Conservation (phyloP, 2,888 invertebrate species). For the Mongoloraphidia duomilia region DNA sequence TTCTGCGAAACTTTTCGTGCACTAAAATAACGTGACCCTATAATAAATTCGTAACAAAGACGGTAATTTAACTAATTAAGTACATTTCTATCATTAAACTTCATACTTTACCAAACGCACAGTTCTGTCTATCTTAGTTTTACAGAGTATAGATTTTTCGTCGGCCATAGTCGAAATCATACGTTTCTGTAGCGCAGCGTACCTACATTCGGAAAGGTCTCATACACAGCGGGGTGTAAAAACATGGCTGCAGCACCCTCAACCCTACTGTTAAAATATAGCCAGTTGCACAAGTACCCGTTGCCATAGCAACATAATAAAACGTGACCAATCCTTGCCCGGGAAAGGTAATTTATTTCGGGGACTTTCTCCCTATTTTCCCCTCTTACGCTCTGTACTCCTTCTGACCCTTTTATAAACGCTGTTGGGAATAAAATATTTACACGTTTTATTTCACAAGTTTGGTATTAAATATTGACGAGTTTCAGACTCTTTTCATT, state of each 20-base stretch:
- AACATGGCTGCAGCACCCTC: slow-evolving; percentile 15
- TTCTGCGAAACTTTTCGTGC: too few species aligned
- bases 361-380: slow-evolving; percentile 4
- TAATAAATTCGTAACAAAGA: too few species aligned
- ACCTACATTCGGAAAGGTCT: background rate
- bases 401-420: background rate
- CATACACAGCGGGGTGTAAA: background rate
- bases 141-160: too few species aligned
- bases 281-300: slow-evolving; percentile 42
- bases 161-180: background rate
- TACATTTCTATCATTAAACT: too few species aligned
- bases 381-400: slow-evolving; percentile 1
- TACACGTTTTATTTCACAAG: background rate
- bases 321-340: slow-evolving; percentile 2
- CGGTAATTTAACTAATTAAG: too few species aligned
- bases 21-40: too few species aligned
- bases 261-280: slow-evolving; percentile 40
- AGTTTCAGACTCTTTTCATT: background rate
- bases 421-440: slow-evolving; percentile 1
- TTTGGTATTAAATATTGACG: slow-evolving; percentile 1
- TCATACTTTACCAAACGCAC: too few species aligned
- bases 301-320: slow-evolving; percentile 33
- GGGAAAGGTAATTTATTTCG: background rate
- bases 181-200: background rate
- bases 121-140: too few species aligned